These are phyloP conservation scores for Teleogryllus oceanicus DNA, from an alignment of 2,888 invertebrate genomes.

Conservation along the genomic window DNA sequence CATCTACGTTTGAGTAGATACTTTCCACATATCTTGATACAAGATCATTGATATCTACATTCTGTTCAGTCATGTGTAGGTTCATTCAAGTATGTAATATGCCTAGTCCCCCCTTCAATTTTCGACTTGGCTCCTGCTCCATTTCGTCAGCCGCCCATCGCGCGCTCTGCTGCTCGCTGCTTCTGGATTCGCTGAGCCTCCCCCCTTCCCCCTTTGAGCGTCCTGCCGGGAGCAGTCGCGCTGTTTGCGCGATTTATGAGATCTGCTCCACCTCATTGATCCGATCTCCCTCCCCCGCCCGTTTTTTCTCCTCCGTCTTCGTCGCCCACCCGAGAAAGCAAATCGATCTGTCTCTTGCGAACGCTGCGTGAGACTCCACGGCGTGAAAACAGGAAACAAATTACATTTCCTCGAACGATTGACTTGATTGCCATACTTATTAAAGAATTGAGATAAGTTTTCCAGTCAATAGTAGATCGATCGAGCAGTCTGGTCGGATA, in stretches of 20 bases:
- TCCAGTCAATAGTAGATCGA: too few relatives aligned
- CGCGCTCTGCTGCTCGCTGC: background rate
- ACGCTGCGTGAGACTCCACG: background rate
- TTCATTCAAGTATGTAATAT: too few relatives aligned
- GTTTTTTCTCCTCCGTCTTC: background rate
- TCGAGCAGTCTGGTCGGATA: too few relatives aligned
- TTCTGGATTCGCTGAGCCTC: background rate
- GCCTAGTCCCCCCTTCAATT: too few relatives aligned
- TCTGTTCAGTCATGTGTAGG: too few relatives aligned
- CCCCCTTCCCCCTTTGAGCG: background rate
- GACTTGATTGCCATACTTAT: background rate
- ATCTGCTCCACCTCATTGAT: constrained; percentile 9
- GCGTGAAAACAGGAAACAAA: constrained; percentile 6
- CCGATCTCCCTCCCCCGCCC: background rate
- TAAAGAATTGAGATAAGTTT: too few relatives aligned
- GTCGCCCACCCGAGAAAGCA: background rate
- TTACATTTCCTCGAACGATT: background rate
- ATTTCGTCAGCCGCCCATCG: too few relatives aligned
- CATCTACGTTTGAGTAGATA: too few relatives aligned
- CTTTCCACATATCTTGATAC: too few relatives aligned
- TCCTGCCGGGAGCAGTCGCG: background rate
- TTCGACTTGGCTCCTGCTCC: too few relatives aligned
- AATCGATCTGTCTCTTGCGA: background rate
- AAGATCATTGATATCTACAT: too few relatives aligned
- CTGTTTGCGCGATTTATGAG: constrained; percentile 1